Base-by-base conservation (phyloP, 2,797 vertebrate species). In the Siniperca scherzeri region DNA sequence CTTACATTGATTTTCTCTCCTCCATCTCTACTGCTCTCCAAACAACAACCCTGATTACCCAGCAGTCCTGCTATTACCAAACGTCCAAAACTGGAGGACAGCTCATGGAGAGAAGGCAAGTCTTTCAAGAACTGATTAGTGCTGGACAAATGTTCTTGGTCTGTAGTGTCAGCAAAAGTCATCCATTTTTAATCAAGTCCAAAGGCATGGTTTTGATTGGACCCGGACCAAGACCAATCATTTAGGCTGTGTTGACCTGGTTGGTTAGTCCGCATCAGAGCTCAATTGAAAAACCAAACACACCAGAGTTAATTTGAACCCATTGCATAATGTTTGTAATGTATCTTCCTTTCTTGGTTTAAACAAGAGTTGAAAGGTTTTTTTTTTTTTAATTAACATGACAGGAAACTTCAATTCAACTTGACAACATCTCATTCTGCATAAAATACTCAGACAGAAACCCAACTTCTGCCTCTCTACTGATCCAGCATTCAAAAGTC, bases 1-100 rank as follows among this genome's bases (percentile, higher is more conserved):
- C 72, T 79, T 21, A 7, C 44, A 48, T 22, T 50, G 46, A 82
- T 70, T 80, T 25, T 9, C 38, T 59, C 73, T 56, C 40, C 7
- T 60, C 7, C 52, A 17, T 12, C 40, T 67, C 40, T 22, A 57
- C 70, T 61, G 50, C 78, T 44, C 19, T 38, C 10, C 56, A 61
- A 57, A 44, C 46, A 66, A 71, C 19, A 68, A 38, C 21, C 10
- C 0, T 52, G 14, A 53, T 62, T 27, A 38, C 42, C 42, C 60
- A 48, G 40, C 52, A 59, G 13, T 10, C 11, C 10, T 42, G 42
- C n/a, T 25, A 25, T 38, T 38, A 19, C 13, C 38, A n/a, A 38
- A n/a, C 21, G 12, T 4, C 36, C n/a, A 44, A 56, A 42, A 11
- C 2, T n/a, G 16, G 1, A 8, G 27, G 7, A 61, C 21, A 74